Evolutionary conservation across 2,888 invertebrate species (phyloP), one percentile per base, ranked within the genome.

Genomic region (Timandra comae): DNA sequence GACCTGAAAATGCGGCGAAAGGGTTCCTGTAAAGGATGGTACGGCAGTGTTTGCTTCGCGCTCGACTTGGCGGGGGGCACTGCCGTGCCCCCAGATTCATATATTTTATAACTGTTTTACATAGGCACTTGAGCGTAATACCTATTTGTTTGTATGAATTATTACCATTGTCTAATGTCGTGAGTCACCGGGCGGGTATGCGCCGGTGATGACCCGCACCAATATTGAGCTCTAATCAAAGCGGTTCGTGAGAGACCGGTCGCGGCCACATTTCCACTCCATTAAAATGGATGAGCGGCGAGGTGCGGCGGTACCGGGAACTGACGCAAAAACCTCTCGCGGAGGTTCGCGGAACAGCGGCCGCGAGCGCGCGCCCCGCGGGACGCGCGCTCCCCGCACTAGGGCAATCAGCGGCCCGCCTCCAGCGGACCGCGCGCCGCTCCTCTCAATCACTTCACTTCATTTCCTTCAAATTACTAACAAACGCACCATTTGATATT

Each of bases 301-400:
- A 23, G 38, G 30, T 27, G 46, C 19, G 36, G 46, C 19, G 36
- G 35, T 35, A 47, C 45, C 39, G 51, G 49, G 56, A 55, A 59
- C 36, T 37, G 42, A 33, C 16, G 51, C 46, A 66, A 66, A 66
- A 63, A 63, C 41, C 27, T 25, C 31, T 36, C 36, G 31, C 20
- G 39, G 30, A 33, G 41, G 12, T 61, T 59, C 61, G 49, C 39
- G 41, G 56, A 58, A 63, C 29, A 37, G 38, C 40, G 28, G 2
- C 8, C 16, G 13, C 16, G 19, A n/a, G n/a, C n/a, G n/a, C n/a
- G n/a, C n/a, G n/a, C n/a, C n/a, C 8, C 11, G 29, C 27, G 23
- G 26, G 13, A n/a, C 1, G 22, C 1, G 9, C 10, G 12, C 33
- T 7, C 20, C 9, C n/a, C n/a, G n/a, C n/a, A n/a, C n/a, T n/a